phyloP scores from a whole-genome alignment of 2,113 vertebrate genomes.

The Mobula birostris region DNA sequence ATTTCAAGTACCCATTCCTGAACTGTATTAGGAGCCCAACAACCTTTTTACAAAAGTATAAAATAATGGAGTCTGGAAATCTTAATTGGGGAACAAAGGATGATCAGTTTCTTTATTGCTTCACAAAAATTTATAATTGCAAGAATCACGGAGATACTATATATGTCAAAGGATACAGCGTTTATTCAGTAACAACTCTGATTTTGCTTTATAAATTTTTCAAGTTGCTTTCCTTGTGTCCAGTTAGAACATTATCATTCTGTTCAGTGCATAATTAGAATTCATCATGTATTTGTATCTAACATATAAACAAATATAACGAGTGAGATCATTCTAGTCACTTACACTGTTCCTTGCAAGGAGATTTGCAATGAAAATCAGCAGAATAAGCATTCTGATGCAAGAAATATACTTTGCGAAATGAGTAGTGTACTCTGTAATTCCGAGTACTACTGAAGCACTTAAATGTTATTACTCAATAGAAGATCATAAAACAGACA shows the following conservation, averaged over 20 bases:
- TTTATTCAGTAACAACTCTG: too few relatives aligned
- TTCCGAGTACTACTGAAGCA: neutral
- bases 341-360: neutral
- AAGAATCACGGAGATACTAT: neutral
- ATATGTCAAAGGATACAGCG: neutral
- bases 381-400: neutral
- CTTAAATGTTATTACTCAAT: neutral
- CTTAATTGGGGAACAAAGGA: neutral
- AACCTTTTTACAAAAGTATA: neutral
- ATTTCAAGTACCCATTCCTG: neutral
- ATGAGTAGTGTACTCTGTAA: neutral
- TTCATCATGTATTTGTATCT: neutral
- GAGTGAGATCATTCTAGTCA: neutral
- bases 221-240: too few relatives aligned
- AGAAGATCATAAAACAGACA: neutral
- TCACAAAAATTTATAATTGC: neutral
- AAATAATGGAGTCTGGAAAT: neutral
- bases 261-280: too few relatives aligned
- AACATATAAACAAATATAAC: neutral
- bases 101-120: neutral
- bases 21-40: neutral
- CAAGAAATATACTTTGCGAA: neutral
- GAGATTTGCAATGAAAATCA: neutral
- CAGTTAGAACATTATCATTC: too few relatives aligned
- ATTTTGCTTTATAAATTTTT: too few relatives aligned